phyloP scores from a whole-genome alignment of 2,888 invertebrate species.

The Drosophila basisetae region DNA sequence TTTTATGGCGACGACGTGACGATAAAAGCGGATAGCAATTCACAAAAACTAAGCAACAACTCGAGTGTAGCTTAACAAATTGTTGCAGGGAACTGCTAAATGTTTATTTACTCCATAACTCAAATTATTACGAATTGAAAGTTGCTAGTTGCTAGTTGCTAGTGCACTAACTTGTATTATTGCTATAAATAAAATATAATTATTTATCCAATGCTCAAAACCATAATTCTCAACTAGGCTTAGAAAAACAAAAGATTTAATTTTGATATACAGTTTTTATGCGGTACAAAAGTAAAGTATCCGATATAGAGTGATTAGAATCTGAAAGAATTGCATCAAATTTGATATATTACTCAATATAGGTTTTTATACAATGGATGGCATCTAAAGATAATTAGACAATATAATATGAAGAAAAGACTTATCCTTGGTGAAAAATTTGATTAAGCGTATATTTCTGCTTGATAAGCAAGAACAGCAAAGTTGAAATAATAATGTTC shows the following conservation, averaged over 20 bases:
- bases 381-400: background rate
- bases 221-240: constrained; percentile 2
- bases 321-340: background rate
- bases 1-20: constrained; percentile 66
- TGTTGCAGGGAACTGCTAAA: constrained; percentile 27
- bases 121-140: background rate
- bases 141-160: background rate
- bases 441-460: background rate
- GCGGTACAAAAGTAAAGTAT: background rate
- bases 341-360: background rate
- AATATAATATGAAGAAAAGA: background rate
- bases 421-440: background rate
- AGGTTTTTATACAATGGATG: background rate
- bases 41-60: constrained; percentile 8
- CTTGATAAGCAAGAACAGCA: background rate
- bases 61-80: constrained; percentile 20
- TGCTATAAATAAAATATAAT: background rate
- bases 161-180: background rate
- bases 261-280: background rate
- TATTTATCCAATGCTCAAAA: background rate
- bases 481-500: background rate
- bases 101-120: background rate
- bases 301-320: background rate
- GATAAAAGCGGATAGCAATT: constrained; percentile 54
- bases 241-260: background rate